phyloP scores from a whole-genome alignment of 2,113 vertebrate species.

The Agelaius tricolor region DNA sequence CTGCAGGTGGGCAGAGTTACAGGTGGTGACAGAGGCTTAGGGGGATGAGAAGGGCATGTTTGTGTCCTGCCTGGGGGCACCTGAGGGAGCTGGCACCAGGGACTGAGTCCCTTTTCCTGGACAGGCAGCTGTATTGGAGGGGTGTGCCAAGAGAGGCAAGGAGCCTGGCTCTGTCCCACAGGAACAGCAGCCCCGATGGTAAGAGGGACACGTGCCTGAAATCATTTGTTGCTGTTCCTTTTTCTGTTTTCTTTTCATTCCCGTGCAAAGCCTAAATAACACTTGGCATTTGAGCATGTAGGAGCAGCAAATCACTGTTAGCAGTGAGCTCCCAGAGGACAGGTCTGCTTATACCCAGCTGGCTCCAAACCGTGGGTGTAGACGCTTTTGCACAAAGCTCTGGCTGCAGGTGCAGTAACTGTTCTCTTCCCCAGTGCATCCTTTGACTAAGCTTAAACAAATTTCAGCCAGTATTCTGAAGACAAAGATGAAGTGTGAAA shows the following conservation, averaged over 20 bases:
- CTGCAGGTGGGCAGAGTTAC: background rate
- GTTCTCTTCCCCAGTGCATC: background rate
- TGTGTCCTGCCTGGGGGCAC: background rate
- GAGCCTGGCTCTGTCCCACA: background rate
- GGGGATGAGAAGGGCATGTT: accelerated
- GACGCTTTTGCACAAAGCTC: background rate
- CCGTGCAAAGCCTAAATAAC: background rate
- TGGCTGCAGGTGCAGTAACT: background rate
- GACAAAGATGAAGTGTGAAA: background rate
- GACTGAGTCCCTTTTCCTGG: background rate
- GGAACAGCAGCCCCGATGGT: background rate
- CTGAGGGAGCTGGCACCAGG: background rate
- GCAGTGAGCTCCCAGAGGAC: background rate
- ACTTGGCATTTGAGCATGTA: background rate
- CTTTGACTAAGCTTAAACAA: background rate
- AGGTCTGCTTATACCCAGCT: background rate
- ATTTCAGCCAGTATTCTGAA: background rate
- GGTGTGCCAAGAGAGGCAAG: background rate
- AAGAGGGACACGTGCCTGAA: background rate
- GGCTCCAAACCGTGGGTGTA: background rate
- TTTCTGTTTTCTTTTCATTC: background rate
- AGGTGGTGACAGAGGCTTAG: background rate
- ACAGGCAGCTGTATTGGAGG: background rate
- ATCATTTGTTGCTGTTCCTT: background rate
- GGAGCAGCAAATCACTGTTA: background rate